These are phyloP conservation scores for Notiomystis cincta DNA, from an alignment of 2,113 vertebrate genomes.

Conservation along the genomic window DNA sequence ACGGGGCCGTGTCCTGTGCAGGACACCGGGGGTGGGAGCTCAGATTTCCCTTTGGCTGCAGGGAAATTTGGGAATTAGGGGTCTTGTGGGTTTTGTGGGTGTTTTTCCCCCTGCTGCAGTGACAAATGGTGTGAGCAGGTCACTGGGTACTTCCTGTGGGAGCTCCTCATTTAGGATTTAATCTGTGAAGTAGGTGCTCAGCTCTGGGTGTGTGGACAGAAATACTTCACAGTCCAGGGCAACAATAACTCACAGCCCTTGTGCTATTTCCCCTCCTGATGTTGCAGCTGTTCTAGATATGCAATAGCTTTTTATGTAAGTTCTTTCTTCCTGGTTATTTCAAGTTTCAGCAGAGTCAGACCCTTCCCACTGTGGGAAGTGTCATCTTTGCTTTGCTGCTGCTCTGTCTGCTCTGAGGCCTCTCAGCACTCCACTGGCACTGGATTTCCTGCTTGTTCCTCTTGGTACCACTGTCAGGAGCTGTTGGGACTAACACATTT, in stretches of 20 bases:
- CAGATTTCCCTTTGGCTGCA: not conserved
- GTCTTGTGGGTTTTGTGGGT: not conserved
- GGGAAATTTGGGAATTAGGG: not conserved
- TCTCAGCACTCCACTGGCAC: not conserved
- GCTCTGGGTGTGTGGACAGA: not conserved
- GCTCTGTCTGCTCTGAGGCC: not conserved
- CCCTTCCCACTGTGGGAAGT: not conserved
- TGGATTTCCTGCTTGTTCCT: not conserved
- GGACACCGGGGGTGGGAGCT: not conserved
- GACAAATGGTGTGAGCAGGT: not conserved
- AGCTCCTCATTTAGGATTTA: not conserved
- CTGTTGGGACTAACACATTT: not conserved
- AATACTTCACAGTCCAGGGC: not conserved
- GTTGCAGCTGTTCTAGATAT: not conserved
- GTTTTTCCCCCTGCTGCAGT: not conserved
- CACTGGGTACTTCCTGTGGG: not conserved
- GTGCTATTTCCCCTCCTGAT: not conserved
- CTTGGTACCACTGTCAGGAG: not conserved
- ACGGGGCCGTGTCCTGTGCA: accelerated
- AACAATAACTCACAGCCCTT: not conserved
- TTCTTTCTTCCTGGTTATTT: not conserved
- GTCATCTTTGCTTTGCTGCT: not conserved
- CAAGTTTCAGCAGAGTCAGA: not conserved
- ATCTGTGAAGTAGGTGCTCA: not conserved
- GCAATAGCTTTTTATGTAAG: not conserved